These are phyloP conservation scores for Drosophila subpulchrella DNA, from an alignment of 1,140 invertebrate species.

Conservation along the genomic window DNA sequence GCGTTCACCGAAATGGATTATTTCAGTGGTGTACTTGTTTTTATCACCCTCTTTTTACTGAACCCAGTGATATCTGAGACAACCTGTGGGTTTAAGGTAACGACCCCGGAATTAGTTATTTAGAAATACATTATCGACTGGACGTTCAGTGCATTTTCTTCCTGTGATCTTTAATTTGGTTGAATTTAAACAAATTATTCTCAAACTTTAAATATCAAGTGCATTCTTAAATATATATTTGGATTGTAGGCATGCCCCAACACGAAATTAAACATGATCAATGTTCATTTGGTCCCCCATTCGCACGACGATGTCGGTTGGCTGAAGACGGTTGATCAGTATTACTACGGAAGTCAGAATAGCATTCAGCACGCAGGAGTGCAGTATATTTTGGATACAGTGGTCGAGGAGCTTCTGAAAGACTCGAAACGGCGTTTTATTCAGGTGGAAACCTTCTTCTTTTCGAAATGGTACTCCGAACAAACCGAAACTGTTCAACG, in stretches of 20 bases:
- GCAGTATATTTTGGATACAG: conserved; percentile 96
- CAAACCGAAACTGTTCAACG: conserved; percentile 88
- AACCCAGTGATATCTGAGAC: conserved; percentile 12
- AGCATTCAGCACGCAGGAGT: conserved; percentile 92
- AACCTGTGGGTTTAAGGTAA: conserved; percentile 65
- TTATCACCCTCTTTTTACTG: conserved; percentile 25
- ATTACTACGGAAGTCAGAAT: conserved; percentile 92
- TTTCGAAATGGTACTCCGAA: conserved; percentile 95
- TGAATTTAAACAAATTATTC: not conserved
- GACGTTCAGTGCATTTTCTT: not conserved
- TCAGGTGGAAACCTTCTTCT: conserved; percentile 94
- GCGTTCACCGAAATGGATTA: conserved; percentile 34
- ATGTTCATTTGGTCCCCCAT: conserved; percentile 93
- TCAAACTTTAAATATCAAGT: not conserved
- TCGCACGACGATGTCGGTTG: conserved; percentile 97
- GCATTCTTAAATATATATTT: too few species aligned
- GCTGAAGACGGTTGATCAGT: conserved; percentile 97
- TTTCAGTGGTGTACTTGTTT: conserved; percentile 10
- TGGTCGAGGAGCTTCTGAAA: conserved; percentile 90
- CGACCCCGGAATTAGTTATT: not conserved
- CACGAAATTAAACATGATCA: conserved; percentile 87
- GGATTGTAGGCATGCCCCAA: conserved; percentile 86
- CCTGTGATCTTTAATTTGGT: not conserved
- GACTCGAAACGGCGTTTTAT: conserved; percentile 90
- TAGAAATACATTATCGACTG: too few species aligned